Evolutionary conservation across 1,140 invertebrate genomes (phyloP).

Genomic region (Cherax destructor): DNA sequence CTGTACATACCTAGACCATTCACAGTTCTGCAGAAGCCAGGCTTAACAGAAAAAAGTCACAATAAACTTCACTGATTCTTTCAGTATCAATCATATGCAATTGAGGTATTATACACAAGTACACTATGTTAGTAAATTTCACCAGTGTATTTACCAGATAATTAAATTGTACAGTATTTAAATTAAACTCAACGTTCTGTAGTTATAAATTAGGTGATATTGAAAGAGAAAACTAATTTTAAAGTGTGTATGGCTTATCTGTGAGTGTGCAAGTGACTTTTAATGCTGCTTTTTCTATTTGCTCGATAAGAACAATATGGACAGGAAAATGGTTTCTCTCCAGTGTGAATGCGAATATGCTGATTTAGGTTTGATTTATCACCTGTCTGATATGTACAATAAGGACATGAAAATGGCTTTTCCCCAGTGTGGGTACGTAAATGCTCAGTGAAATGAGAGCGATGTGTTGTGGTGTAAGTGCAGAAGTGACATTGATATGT

Average conservation of each 20-base stretch:
- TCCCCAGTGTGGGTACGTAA: slow-evolving; percentile 68
- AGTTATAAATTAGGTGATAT: background rate
- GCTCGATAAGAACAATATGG: slow-evolving; percentile 25
- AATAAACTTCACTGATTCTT: no score
- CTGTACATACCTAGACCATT: background rate
- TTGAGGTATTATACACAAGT: no score
- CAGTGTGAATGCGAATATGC: slow-evolving; percentile 44
- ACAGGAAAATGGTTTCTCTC: slow-evolving; percentile 20
- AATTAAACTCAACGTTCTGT: background rate
- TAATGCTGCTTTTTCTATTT: slow-evolving; percentile 20
- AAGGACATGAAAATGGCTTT: slow-evolving; percentile 59
- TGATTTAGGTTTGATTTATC: slow-evolving; percentile 53
- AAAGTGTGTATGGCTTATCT: background rate
- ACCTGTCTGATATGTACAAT: slow-evolving; percentile 50
- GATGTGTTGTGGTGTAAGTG: slow-evolving; percentile 36
- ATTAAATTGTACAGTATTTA: background rate
- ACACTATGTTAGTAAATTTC: background rate
- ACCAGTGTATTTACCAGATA: background rate
- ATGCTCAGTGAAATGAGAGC: slow-evolving; percentile 58
- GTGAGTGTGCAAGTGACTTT: slow-evolving; percentile 18
- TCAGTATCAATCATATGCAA: no score
- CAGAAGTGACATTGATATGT: background rate
- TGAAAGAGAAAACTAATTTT: background rate
- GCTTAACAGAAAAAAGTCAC: background rate
- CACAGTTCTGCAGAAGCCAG: background rate